phyloP scores from a whole-genome alignment of 1,140 invertebrate species.

The Ectropis grisescens region DNA sequence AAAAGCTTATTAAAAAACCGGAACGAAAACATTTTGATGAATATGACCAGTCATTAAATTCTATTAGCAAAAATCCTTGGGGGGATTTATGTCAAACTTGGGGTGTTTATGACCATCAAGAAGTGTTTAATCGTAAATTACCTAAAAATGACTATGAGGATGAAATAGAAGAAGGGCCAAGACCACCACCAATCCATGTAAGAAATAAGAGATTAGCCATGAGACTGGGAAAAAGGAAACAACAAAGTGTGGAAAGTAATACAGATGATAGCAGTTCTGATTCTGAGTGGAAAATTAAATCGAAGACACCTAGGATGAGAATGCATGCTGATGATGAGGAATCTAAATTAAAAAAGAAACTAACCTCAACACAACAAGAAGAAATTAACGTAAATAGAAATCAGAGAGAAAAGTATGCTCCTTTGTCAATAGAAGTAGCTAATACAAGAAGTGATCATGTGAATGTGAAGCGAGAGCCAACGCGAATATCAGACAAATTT shows the following conservation, averaged over 20 bases:
- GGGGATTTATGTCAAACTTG: conserved; percentile 77
- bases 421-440: conserved; percentile 49
- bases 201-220: conserved; percentile 51
- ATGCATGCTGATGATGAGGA: conserved; percentile 93
- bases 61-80: conserved; percentile 77
- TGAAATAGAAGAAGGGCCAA: conserved; percentile 20
- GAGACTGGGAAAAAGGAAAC: conserved; percentile 50
- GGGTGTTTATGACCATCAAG: conserved; percentile 75
- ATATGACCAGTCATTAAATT: conserved; percentile 42
- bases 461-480: conserved; percentile 19
- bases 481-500: conserved; percentile 48
- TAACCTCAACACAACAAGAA: conserved; percentile 25
- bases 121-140: conserved; percentile 59
- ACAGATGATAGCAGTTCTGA: conserved; percentile 55
- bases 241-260: conserved; percentile 27
- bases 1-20: conserved; percentile 53
- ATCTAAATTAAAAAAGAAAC: conserved; percentile 69
- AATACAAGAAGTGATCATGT: conserved; percentile 35
- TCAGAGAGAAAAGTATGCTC: conserved; percentile 35
- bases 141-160: conserved; percentile 28
- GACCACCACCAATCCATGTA: conserved; percentile 21
- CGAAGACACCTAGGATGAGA: conserved; percentile 80
- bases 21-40: conserved; percentile 74
- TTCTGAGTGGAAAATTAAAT: conserved; percentile 72
- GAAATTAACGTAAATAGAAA: conserved; percentile 12